Base-by-base conservation (phyloP, 2,888 invertebrate genomes). In the Scaptomyza tumidula region DNA sequence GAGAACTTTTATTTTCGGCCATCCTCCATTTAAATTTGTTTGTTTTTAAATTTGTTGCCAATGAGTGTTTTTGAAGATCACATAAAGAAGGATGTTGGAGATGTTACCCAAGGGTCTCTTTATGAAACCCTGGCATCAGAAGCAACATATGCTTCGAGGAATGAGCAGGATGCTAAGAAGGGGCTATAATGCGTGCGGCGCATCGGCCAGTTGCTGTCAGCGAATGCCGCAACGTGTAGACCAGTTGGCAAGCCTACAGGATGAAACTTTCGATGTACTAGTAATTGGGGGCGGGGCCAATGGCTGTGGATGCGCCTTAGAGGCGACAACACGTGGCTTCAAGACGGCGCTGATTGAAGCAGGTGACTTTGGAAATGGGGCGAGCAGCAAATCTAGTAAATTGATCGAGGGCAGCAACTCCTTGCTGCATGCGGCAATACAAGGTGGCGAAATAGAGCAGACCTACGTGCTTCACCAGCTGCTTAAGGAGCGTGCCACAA, bases 381-480 rank as follows among this genome's bases (percentile, higher is more conserved):
- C 95, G 2, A 98, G 98, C 33, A 98, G 98, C 67, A 94, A 99
- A 64, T 98, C 98, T 87, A 99, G 99, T 0, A 99, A 99, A 92
- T 94, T 99, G 19, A 98, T 99, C 89, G 99, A 99, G 91, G 99
- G 99, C 9, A 99, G 99, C 58, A 99, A 99, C 0, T 94, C 99
- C 43, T 98, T 98, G 91, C 93, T 99, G 37, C 98, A 99, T 92
- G 98, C 99, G 89, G 99, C 99, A 3, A 97, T 99, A 74, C 94
- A 99, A 94, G 90, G 90, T 35, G 91, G 89, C 75, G 99, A 99
- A 92, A 92, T 96, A 75, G 99, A 99, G 85, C 99, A 99, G 92
- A 99, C 99, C 92, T 95, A 95, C 87, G 99, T 99, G 98, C 99
- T 99, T 57, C 98, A 98, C 91, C 99, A 99, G 92, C 99, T 99